phyloP scores from a whole-genome alignment of 2,113 vertebrate genomes.

The Callaeas wilsoni region DNA sequence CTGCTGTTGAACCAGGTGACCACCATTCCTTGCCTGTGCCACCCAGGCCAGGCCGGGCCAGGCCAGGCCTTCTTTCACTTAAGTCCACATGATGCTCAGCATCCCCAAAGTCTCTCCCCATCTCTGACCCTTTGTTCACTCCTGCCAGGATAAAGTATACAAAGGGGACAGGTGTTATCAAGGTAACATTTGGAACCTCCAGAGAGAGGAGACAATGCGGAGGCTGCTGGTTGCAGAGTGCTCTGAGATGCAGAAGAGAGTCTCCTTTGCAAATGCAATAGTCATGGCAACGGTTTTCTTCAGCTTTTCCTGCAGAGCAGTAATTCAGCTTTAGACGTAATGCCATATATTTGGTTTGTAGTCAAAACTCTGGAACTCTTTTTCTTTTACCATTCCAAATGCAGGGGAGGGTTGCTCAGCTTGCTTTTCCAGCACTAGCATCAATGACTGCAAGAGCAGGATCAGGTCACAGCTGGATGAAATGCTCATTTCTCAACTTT shows the following conservation, averaged over 20 bases:
- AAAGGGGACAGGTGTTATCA: not conserved
- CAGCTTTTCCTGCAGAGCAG: not conserved
- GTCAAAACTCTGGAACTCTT: not conserved
- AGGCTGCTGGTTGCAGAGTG: not conserved
- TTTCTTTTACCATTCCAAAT: not conserved
- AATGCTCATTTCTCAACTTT: not conserved
- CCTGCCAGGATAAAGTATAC: not conserved
- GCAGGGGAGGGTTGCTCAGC: not conserved
- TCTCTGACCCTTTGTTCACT: not conserved
- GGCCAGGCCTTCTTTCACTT: not conserved
- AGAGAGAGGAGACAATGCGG: not conserved
- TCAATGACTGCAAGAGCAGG: not conserved
- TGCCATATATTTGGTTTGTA: not conserved
- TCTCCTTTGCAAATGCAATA: not conserved
- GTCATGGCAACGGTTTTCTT: not conserved
- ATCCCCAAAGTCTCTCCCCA: fast-evolving
- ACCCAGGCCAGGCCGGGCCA: too few relatives aligned
- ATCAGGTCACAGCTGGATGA: not conserved
- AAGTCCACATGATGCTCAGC: not conserved
- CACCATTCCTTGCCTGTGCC: too few relatives aligned
- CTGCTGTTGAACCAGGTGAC: not conserved
- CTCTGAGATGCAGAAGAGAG: not conserved
- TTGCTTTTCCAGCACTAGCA: not conserved
- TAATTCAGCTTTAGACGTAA: not conserved
- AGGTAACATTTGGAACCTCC: not conserved